These are phyloP conservation scores for Ceratina australensis DNA, from an alignment of 1,140 invertebrate species.

Conservation along the genomic window DNA sequence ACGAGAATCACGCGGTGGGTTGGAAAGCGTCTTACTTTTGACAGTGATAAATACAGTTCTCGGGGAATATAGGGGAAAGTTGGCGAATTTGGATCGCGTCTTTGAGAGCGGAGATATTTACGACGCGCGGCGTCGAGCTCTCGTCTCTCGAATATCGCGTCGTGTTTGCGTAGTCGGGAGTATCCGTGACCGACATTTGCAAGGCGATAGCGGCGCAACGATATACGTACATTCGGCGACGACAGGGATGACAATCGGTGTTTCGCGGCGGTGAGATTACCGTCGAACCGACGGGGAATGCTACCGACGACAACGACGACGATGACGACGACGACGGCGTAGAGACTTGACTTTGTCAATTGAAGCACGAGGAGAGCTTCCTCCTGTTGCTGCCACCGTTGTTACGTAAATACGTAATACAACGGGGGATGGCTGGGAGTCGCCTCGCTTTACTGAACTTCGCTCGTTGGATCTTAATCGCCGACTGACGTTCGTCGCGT, in stretches of 20 bases:
- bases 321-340: constrained; percentile 28
- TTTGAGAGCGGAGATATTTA: background rate
- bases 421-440: constrained; percentile 17
- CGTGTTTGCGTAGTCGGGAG: background rate
- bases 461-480: constrained; percentile 27
- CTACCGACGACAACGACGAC: constrained; percentile 18
- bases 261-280: background rate
- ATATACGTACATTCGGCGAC: background rate
- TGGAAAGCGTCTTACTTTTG: constrained; percentile 28
- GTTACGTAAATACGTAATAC: constrained; percentile 46
- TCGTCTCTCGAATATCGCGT: background rate
- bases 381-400: constrained; percentile 38
- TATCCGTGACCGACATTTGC: constrained; percentile 44
- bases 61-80: background rate
- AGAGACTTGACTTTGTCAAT: constrained; percentile 45
- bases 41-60: constrained; percentile 25
- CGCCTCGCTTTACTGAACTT: constrained; percentile 41
- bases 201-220: constrained; percentile 27
- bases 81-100: background rate
- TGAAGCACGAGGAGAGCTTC: constrained; percentile 42
- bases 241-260: background rate
- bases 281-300: background rate
- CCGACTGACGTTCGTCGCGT: background rate
- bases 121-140: too few relatives aligned
- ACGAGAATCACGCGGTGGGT: background rate